Percentiles rank a stretch among this genome's conserved stretches.
Evolutionary conservation across 37 sponge, comb jelly and placozoan species (phyloP).

Genomic region (Axinella damicornis): DNA sequence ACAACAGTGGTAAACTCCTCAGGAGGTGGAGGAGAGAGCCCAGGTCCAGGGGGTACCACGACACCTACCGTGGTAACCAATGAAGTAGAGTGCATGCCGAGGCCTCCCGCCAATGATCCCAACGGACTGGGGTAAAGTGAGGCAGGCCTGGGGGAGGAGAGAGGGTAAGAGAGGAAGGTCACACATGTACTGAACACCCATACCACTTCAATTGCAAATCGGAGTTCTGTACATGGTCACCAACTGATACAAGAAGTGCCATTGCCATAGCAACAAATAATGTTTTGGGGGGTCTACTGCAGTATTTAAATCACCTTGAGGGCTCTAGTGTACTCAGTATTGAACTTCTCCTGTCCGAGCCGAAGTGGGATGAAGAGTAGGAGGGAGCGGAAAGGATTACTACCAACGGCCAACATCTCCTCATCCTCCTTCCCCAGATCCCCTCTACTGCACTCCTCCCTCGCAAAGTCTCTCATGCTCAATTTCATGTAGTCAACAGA

Average conservation of each 20-base stretch:
- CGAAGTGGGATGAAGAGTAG: constrained; percentile 94
- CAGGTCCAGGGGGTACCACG: too few relatives aligned
- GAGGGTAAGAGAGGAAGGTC: too few relatives aligned
- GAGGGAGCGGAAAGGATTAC: constrained; percentile 51
- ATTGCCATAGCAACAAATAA: too few relatives aligned
- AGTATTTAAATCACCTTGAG: constrained; percentile 86
- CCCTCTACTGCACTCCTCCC: too few relatives aligned
- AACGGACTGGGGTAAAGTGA: constrained; percentile 86
- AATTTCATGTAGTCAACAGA: too few relatives aligned
- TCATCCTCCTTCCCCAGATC: not conserved
- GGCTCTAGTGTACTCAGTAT: constrained; percentile 76
- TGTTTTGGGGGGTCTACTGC: too few relatives aligned
- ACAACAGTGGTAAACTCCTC: too few relatives aligned
- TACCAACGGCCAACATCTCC: not conserved
- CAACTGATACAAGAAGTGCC: too few relatives aligned
- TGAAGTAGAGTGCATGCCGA: constrained; percentile 92
- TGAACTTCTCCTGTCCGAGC: constrained; percentile 90
- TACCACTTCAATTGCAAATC: not conserved
- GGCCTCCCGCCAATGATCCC: constrained; percentile 98
- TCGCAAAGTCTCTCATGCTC: too few relatives aligned
- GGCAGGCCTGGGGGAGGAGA: constrained; percentile 60
- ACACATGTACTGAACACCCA: not conserved
- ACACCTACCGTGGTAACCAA: constrained; percentile 87
- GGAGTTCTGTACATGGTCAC: not conserved
- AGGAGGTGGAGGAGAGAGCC: too few relatives aligned